Evolutionary conservation across 2,113 vertebrate genomes (phyloP).

Genomic region (Otus sunia): DNA sequence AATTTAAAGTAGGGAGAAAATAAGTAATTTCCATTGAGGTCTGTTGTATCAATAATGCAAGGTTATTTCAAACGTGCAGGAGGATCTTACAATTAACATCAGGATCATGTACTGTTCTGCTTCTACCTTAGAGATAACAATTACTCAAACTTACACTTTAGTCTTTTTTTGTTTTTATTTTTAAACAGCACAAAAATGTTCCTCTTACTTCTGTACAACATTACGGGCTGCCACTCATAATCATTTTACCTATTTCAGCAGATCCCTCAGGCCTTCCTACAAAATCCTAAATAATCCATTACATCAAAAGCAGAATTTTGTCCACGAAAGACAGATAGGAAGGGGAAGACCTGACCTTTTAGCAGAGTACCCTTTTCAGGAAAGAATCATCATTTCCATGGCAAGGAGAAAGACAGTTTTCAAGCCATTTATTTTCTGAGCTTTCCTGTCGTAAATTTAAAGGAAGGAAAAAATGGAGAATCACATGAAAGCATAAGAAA

Average conservation of each 20-base stretch:
- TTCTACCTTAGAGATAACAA: neutral
- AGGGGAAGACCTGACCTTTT: conserved; percentile 22
- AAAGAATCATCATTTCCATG: neutral
- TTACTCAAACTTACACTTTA: conserved; percentile 9
- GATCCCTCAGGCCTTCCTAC: neutral
- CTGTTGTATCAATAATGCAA: conserved; percentile 25
- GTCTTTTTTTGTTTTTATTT: neutral
- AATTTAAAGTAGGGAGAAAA: conserved; percentile 34
- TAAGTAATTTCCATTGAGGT: conserved; percentile 4
- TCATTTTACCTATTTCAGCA: neutral
- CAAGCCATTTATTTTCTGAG: conserved; percentile 7
- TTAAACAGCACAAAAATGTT: conserved; percentile 1
- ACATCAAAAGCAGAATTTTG: conserved; percentile 15
- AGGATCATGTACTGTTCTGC: neutral
- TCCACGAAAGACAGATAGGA: conserved; percentile 33
- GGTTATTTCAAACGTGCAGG: neutral
- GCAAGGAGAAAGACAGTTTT: neutral
- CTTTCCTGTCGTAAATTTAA: neutral
- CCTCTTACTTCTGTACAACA: neutral
- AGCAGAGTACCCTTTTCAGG: conserved; percentile 7
- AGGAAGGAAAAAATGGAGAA: neutral
- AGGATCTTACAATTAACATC: neutral
- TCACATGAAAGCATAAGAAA: neutral
- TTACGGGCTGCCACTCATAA: neutral
- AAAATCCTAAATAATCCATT: conserved; percentile 61